phyloP scores from a whole-genome alignment of 2,888 invertebrate genomes.

The Prosopocoilus inquinatus region DNA sequence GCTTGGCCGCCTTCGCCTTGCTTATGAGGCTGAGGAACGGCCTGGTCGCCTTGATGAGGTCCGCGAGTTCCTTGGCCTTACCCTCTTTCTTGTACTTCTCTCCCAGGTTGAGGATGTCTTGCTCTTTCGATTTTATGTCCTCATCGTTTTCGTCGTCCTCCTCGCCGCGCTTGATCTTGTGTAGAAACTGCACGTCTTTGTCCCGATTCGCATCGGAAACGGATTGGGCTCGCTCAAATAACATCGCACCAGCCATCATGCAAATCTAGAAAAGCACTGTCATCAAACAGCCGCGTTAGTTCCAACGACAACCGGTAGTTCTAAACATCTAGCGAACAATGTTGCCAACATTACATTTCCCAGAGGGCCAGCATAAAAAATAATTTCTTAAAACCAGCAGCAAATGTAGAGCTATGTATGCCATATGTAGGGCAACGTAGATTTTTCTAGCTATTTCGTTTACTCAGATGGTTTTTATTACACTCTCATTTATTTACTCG shows the following conservation, averaged over 20 bases:
- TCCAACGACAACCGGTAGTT: constrained; percentile 15
- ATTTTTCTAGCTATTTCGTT: too few species aligned
- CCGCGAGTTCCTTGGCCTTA: constrained; percentile 88
- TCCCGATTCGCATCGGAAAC: constrained; percentile 72
- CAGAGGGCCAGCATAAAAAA: too few species aligned
- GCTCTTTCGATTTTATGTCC: constrained; percentile 87
- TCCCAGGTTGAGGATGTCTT: constrained; percentile 89
- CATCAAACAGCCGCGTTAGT: constrained; percentile 39
- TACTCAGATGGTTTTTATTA: too few species aligned
- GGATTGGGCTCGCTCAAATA: constrained; percentile 82
- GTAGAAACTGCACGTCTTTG: constrained; percentile 70
- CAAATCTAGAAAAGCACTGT: constrained; percentile 51
- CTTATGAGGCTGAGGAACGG: constrained; percentile 94
- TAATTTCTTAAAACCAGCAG: too few species aligned
- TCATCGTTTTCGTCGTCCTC: constrained; percentile 83
- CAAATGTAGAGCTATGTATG: too few species aligned
- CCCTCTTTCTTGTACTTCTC: constrained; percentile 90
- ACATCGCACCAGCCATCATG: constrained; percentile 87
- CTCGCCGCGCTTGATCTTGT: constrained; percentile 76
- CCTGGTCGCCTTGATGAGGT: constrained; percentile 90
- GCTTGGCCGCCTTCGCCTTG: constrained; percentile 98
- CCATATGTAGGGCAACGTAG: too few species aligned
- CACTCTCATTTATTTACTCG: too few species aligned
- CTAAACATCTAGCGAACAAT: too few species aligned
- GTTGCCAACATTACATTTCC: too few species aligned